phyloP scores from a whole-genome alignment of 1,140 invertebrate genomes.

The Drosophila auraria region DNA sequence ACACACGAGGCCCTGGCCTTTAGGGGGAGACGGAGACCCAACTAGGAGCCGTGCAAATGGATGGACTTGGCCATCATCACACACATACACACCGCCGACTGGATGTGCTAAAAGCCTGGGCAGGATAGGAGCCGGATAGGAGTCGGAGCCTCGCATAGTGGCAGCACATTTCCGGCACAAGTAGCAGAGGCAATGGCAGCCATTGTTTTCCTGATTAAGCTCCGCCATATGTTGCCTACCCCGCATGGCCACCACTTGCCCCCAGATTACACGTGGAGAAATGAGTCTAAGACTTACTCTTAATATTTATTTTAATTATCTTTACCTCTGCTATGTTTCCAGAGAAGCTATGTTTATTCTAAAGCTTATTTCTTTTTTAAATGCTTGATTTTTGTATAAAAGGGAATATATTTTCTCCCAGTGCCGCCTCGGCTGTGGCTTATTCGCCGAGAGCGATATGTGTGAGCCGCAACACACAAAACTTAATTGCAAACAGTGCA shows the following conservation, averaged over 20 bases:
- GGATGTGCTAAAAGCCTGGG: slow-evolving; percentile 42
- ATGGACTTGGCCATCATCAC: slow-evolving; percentile 24
- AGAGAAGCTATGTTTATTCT: background rate
- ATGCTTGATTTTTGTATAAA: background rate
- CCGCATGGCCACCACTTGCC: slow-evolving; percentile 11
- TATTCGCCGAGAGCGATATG: slow-evolving; percentile 33
- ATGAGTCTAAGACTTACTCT: background rate
- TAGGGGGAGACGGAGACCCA: background rate
- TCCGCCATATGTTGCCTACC: slow-evolving; percentile 61
- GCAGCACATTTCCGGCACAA: slow-evolving; percentile 63
- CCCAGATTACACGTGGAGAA: slow-evolving; percentile 16
- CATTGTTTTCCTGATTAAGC: slow-evolving; percentile 72
- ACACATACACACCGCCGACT: slow-evolving; percentile 18
- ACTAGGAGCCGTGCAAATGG: slow-evolving; percentile 21
- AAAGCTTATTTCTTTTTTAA: accelerated
- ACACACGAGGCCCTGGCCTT: background rate
- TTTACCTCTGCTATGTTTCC: background rate
- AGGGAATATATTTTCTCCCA: background rate
- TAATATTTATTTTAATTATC: too few species aligned
- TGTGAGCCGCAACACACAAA: slow-evolving; percentile 56
- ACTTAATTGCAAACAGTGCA: slow-evolving; percentile 76
- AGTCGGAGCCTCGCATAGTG: slow-evolving; percentile 13
- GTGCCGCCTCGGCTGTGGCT: background rate
- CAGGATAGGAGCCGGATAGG: slow-evolving; percentile 2
- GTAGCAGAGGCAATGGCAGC: slow-evolving; percentile 34